Base-by-base conservation (phyloP, 2,888 invertebrate genomes). In the Leucophenga maculata region DNA sequence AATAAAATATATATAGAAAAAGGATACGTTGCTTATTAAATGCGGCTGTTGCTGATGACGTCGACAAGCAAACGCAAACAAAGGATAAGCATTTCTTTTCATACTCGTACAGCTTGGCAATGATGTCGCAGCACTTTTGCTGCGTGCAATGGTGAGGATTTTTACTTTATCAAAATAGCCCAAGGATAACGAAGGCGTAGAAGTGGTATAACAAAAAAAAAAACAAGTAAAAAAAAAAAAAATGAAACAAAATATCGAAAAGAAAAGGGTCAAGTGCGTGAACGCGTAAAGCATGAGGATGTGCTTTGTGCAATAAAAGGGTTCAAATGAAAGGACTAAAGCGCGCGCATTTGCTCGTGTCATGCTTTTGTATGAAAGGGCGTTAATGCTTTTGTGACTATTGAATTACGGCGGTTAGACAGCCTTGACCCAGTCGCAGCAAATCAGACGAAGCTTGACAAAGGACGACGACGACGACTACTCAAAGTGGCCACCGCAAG, bases 261-360 rank as follows among this genome's bases (percentile, higher is more conserved):
- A n/a, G 50, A 72, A 80, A 80, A 80, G 80, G 80, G 80, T 84
- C 80, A 84, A 80, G 84, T 83, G 82, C 78, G 80, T 74, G 74
- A 78, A 84, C n/a, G n/a, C n/a, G n/a, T n/a, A n/a, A n/a, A 78
- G 44, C 14, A 39, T 82, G 78, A 80, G 72, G 78, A 14, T 26
- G 46, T 9, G 68, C 14, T n/a, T 60, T 20, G 66, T 14, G 2
- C 44, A 16, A 16, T 16, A 22, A 55, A 54, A 66, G 55, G 66
- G 66, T 54, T 54, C 39, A 39, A 39, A 39, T 57, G 18, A 57
- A 32, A 66, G 62, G 55, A 71, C 60, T 39, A 39, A 39, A 39
- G 26, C 55, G 39, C n/a, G 20, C 60, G 13, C 22, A 4, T 13
- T 13, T 39, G 39, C 11, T 39, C 11, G 9, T 39, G 8, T 39